Evolutionary conservation across 37 sponge, comb jelly and placozoan species (phyloP), one percentile per base, ranked within the genome.

Genomic region (Haliclona indistincta): DNA sequence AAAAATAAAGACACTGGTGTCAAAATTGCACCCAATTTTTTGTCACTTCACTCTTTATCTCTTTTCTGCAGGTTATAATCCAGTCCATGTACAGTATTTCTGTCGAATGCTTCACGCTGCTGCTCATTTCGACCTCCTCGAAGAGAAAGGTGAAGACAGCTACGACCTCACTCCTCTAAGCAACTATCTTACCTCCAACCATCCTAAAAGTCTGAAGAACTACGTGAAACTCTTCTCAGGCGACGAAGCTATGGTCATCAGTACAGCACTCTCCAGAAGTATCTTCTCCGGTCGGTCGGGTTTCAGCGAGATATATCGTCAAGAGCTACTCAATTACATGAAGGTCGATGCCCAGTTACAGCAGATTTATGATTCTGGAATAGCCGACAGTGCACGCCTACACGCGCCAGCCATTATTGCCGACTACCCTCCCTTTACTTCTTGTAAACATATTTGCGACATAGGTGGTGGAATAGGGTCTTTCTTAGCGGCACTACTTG

Each of bases 391-490:
- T 35, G 38, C 91, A 4, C 56, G 74, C 8, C 73, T 84, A 3
- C 64, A 72, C 60, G 86, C 91, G 26, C 86, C 85, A 1, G 86
- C 91, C 3, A 78, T 90, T 25, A 90, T 90, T 66, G 73, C 91
- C 6, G 91, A 90, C 66, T 90, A 90, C 34, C 91, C 91, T 0
- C 61, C 77, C 4, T 90, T 90, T 60, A 66, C 73, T 13, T 84
- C 91, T 15, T 90, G 91, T 60, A 75, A 84, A 39, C 91, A 90
- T 67, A 84, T 90, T 41, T 90, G 91, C 65, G 91, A 90, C 64
- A 81, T 90, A 20, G 91, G 91, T 7, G 91, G 91, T n/a, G 91
- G 91, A 23, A 63, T 90, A 38, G 91, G 91, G 45, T 69, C 86
- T 0, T 90, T 90, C 64, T 68, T 90, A 0, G 36, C 80, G 45